These are phyloP conservation scores for Cephalopterus ornatus DNA, from an alignment of 2,113 vertebrate species.

Conservation along the genomic window DNA sequence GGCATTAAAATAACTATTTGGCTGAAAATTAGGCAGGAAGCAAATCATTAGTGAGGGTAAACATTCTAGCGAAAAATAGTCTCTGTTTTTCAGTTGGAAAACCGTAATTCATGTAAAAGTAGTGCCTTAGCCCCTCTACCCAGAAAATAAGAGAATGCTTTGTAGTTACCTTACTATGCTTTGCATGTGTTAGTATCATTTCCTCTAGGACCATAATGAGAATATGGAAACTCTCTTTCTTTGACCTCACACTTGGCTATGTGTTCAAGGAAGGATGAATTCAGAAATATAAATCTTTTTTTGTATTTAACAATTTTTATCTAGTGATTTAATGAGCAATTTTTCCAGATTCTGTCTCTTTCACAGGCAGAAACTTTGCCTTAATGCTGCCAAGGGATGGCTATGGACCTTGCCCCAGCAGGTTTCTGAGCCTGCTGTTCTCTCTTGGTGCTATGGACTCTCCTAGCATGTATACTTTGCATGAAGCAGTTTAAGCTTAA, in stretches of 20 bases:
- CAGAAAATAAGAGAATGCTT: background rate
- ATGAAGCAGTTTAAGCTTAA: background rate
- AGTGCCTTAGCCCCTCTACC: background rate
- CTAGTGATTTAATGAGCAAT: background rate
- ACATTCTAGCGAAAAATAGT: background rate
- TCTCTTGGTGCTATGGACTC: background rate
- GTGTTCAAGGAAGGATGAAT: background rate
- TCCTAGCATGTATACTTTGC: background rate
- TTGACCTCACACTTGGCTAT: background rate
- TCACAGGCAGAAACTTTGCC: background rate
- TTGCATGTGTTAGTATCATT: background rate
- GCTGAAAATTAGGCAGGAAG: background rate
- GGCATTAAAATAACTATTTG: background rate
- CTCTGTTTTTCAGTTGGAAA: background rate
- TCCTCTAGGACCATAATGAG: background rate
- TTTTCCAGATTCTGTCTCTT: background rate
- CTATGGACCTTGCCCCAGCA: rapidly evolving
- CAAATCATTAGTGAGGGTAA: background rate
- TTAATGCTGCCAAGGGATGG: background rate
- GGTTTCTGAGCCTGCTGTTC: background rate
- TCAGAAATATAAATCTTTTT: background rate
- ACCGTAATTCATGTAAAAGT: background rate
- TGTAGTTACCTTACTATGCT: background rate
- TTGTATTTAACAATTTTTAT: background rate
- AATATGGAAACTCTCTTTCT: background rate